Evolutionary conservation across 1,140 invertebrate species (phyloP).

Genomic region (Psix sp.): DNA sequence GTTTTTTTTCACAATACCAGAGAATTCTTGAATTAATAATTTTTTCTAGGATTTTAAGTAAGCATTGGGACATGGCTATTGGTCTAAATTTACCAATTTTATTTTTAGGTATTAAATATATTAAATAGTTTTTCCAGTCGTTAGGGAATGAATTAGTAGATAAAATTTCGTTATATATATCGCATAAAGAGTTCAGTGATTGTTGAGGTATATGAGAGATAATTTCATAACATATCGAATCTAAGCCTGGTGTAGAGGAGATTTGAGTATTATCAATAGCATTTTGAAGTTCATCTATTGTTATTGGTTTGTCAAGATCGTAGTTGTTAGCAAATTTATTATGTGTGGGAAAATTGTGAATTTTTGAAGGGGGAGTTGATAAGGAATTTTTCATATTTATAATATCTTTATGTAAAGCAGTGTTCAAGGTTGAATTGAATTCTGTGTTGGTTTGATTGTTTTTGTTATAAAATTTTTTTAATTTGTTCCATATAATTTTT

Average conservation of each 20-base stretch:
- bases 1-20: no score
- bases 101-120: slow-evolving; percentile 14
- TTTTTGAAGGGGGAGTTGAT: neutral
- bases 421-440: neutral
- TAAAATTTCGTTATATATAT: no score
- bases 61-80: no score
- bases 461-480: slow-evolving; percentile 19
- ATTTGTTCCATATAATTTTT: slow-evolving; percentile 7
- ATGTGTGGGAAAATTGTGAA: neutral
- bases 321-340: neutral
- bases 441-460: neutral
- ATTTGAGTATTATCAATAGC: no score
- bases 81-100: slow-evolving; percentile 21
- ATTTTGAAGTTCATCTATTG: no score
- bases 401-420: neutral
- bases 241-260: neutral
- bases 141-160: neutral
- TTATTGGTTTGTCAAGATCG: neutral
- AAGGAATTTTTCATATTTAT: neutral
- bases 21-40: slow-evolving; percentile 3
- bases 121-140: slow-evolving; percentile 3
- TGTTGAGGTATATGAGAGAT: neutral
- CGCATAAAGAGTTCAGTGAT: neutral
- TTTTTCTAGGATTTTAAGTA: no score
- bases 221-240: neutral